Percentiles rank a stretch among this genome's conserved stretches.
These are phyloP conservation scores for Agrotis clavis DNA, from an alignment of 2,888 invertebrate species.

Conservation along the genomic window DNA sequence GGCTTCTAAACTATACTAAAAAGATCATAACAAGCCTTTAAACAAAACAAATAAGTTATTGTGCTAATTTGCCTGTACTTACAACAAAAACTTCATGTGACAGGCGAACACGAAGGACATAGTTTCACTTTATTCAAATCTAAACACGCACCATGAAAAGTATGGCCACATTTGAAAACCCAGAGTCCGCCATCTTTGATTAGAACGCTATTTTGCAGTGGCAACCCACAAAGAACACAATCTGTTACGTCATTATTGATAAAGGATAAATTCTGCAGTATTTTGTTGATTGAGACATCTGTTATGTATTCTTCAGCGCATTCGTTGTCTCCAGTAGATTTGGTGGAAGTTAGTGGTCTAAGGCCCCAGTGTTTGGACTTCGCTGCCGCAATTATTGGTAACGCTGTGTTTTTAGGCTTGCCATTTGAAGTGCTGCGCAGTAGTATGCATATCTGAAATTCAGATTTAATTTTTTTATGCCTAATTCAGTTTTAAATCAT, in stretches of 20 bases:
- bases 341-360: constrained; percentile 66
- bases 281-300: constrained; percentile 70
- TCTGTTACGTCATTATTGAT: constrained; percentile 76
- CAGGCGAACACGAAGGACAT: constrained; percentile 82
- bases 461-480: too few relatives aligned
- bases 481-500: too few relatives aligned
- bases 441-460: constrained; percentile 83
- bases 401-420: constrained; percentile 80
- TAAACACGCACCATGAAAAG: constrained; percentile 92
- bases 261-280: constrained; percentile 74
- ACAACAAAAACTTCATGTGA: constrained; percentile 58
- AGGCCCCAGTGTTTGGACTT: constrained; percentile 90
- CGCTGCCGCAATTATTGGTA: constrained; percentile 84
- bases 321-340: constrained; percentile 33
- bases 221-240: constrained; percentile 91
- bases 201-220: constrained; percentile 91
- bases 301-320: constrained; percentile 52
- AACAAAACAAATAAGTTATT: constrained; percentile 42
- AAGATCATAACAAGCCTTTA: constrained; percentile 39
- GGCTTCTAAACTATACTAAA: constrained; percentile 22
- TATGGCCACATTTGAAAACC: constrained; percentile 92
- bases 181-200: constrained; percentile 92
- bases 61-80: constrained; percentile 23
- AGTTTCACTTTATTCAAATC: constrained; percentile 90
- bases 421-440: constrained; percentile 78